Conservation (phyloP, 2,113 vertebrate species). For the Microcebus ravelobensis region DNA sequence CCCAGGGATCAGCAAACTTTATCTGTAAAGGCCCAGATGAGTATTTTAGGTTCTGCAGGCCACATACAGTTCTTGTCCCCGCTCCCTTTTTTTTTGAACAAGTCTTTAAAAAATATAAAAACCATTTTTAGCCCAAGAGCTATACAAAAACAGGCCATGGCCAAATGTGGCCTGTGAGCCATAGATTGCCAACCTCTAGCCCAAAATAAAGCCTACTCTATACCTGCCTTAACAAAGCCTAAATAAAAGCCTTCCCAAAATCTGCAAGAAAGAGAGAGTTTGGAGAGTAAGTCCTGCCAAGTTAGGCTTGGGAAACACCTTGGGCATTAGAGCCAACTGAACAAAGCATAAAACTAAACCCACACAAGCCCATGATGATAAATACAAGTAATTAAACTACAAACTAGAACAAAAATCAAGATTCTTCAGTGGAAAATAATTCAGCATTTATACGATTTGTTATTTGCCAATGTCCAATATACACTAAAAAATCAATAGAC, state of each 20-base stretch:
- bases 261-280: neutral
- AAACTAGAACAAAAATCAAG: neutral
- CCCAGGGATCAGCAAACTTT: neutral
- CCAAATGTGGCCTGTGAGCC: neutral
- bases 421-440: neutral
- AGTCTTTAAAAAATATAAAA: neutral
- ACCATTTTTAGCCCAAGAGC: neutral
- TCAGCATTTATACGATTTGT: neutral
- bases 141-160: neutral
- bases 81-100: neutral
- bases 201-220: neutral
- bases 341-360: neutral
- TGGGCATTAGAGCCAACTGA: neutral
- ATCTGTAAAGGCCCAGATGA: neutral
- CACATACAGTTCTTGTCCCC: neutral
- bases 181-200: neutral
- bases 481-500: neutral
- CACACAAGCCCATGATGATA: neutral
- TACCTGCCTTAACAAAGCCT: neutral
- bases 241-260: neutral
- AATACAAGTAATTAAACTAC: neutral
- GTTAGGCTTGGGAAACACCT: neutral
- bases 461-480: neutral
- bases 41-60: neutral
- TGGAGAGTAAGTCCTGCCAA: neutral